phyloP scores from a whole-genome alignment of 2,113 vertebrate species.

The Hydrolagus affinis region DNA sequence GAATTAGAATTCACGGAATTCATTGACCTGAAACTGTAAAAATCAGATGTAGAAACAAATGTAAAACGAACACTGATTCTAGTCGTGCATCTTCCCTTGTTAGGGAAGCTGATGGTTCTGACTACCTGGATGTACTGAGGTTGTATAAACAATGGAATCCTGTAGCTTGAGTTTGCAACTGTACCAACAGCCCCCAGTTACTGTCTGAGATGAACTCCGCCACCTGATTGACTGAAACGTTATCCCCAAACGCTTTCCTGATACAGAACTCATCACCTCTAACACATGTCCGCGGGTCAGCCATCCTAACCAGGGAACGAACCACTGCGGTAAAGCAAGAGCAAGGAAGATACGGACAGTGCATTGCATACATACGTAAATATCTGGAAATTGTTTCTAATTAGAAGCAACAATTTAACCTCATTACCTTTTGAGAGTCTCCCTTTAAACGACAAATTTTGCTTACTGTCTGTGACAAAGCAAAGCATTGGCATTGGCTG shows the following conservation, averaged over 20 bases:
- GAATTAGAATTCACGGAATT: background rate
- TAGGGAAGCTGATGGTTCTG: background rate
- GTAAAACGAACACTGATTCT: background rate
- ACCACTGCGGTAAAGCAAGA: background rate
- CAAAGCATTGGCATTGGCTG: background rate
- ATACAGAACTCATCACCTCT: background rate
- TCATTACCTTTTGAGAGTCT: background rate
- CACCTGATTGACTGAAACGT: background rate
- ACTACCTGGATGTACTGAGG: background rate
- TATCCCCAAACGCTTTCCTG: background rate
- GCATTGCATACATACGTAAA: background rate
- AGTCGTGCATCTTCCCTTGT: background rate
- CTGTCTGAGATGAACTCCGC: background rate
- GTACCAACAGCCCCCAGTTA: background rate
- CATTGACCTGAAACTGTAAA: background rate
- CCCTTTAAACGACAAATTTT: background rate
- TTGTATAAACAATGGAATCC: background rate
- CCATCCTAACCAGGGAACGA: background rate
- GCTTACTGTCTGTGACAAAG: background rate
- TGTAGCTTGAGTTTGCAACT: background rate
- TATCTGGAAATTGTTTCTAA: background rate
- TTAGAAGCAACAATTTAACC: background rate
- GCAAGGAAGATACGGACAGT: background rate
- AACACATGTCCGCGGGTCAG: background rate
- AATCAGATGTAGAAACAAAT: background rate